Evolutionary conservation across 2,797 vertebrate species (phyloP), one percentile per base, ranked within the genome.

Genomic region (Melanotaenia nigrans): DNA sequence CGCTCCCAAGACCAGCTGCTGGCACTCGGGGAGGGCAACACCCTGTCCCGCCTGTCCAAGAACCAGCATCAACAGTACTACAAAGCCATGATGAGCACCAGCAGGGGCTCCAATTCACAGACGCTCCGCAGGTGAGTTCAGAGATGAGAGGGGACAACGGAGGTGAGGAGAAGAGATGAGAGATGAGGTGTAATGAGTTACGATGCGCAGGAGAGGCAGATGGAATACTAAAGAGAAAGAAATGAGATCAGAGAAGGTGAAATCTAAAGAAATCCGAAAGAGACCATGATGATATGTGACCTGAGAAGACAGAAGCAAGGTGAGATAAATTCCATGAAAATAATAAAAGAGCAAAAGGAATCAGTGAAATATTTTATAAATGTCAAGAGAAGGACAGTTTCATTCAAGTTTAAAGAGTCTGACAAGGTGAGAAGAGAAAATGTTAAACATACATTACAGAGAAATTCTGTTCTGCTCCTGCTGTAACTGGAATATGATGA

Each of bases 1-100:
- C 96, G 96, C 90, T 97, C 96, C 56, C 96, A 97, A 91, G 96
- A 97, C 86, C 96, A 97, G 87, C 91, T 95, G 82, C 87, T 95
- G 65, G 88, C 90, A 0, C 66, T 93, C 5, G 93, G 91, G 36
- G 95, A 95, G 63, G 94, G 94, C n/a, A 94, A 90, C 92, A 91
- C 93, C 8, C 83, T 94, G 78, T 90, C 93, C 58, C 91, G 90
- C 58, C 89, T 94, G 73, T 89, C 93, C 79, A 94, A 94, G 89
- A 95, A 94, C 93, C 93, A 95, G 90, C 94, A 95, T 61, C 92
- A 95, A 77, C 95, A 93, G 83, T 94, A 95, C 86, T 93, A 94
- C 91, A 94, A 94, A 90, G 91, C 92, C 89, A 90, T 92, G 90
- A 92, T 93, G 91, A 90, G 86, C 83, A 84, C 79, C 89, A 92